phyloP scores from a whole-genome alignment of 2,797 vertebrate genomes.

The Cyclura pinguis region DNA sequence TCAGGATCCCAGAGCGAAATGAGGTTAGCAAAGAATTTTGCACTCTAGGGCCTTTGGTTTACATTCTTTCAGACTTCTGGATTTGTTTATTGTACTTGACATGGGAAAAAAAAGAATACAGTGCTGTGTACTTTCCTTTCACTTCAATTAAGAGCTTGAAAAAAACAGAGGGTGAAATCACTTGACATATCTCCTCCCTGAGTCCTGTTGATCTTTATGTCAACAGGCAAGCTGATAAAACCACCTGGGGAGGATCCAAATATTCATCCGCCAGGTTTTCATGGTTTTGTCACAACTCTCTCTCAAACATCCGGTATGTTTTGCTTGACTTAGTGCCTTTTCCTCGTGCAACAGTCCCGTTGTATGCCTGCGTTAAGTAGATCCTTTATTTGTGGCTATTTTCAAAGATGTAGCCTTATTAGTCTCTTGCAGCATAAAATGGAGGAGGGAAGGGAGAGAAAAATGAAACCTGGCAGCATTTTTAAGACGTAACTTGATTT shows the following conservation, averaged over 20 bases:
- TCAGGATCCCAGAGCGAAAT: slow-evolving; percentile 57
- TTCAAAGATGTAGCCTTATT: too few relatives aligned
- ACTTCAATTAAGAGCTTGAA: slow-evolving; percentile 49
- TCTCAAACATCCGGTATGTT: neutral
- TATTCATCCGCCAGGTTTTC: slow-evolving; percentile 62
- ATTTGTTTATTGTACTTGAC: slow-evolving; percentile 48
- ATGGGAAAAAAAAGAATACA: neutral
- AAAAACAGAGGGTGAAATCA: slow-evolving; percentile 60
- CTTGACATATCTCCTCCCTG: slow-evolving; percentile 47
- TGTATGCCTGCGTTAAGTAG: neutral
- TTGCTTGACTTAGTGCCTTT: neutral
- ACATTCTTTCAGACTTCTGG: slow-evolving; percentile 54
- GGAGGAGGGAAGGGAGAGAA: too few relatives aligned
- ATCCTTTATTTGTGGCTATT: neutral
- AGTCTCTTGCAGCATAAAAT: too few relatives aligned
- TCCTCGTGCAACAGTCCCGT: neutral
- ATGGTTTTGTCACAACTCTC: slow-evolving; percentile 51
- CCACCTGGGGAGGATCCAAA: slow-evolving; percentile 58
- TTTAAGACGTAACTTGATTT: too few relatives aligned
- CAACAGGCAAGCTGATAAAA: slow-evolving; percentile 68
- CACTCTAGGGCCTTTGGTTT: slow-evolving; percentile 54
- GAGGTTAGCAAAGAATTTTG: slow-evolving; percentile 61
- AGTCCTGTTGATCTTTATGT: slow-evolving; percentile 69
- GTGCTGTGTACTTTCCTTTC: slow-evolving; percentile 45
- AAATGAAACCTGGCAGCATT: too few relatives aligned